phyloP scores from a whole-genome alignment of 2,113 vertebrate species.

The Leucopsar rothschildi region DNA sequence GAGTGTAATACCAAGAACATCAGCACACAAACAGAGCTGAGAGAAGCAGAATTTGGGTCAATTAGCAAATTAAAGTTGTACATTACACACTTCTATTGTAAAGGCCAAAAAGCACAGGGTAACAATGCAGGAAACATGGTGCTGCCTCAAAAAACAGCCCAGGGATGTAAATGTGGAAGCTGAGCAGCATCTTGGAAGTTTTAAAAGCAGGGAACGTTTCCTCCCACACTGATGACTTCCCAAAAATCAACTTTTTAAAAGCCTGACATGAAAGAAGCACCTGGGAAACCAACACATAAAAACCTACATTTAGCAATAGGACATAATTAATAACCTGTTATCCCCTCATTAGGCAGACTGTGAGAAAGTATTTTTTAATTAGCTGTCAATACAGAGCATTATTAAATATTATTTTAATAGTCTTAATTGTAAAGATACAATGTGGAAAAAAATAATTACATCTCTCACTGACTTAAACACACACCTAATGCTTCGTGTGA shows the following conservation, averaged over 20 bases:
- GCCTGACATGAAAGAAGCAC: not conserved
- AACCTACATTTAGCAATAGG: not conserved
- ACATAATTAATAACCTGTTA: not conserved
- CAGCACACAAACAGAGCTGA: not conserved
- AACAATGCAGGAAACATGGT: rapidly evolving
- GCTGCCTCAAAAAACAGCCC: not conserved
- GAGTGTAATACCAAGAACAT: not conserved
- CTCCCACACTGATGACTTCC: not conserved
- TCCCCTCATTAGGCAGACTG: not conserved
- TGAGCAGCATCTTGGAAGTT: not conserved
- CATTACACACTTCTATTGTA: not conserved
- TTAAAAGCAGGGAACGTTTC: not conserved
- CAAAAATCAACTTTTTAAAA: not conserved
- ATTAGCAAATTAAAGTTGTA: not conserved
- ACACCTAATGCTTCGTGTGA: not conserved
- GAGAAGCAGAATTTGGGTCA: not conserved
- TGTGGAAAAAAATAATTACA: not conserved
- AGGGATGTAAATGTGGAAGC: not conserved
- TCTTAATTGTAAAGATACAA: not conserved
- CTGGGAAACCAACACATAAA: not conserved
- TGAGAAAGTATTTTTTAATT: not conserved
- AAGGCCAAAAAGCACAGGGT: not conserved
- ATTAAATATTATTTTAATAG: not conserved
- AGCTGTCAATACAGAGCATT: not conserved
- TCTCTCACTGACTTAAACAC: not conserved